Evolutionary conservation across 2,888 invertebrate genomes (phyloP).

Genomic region (Drosophila colorata): DNA sequence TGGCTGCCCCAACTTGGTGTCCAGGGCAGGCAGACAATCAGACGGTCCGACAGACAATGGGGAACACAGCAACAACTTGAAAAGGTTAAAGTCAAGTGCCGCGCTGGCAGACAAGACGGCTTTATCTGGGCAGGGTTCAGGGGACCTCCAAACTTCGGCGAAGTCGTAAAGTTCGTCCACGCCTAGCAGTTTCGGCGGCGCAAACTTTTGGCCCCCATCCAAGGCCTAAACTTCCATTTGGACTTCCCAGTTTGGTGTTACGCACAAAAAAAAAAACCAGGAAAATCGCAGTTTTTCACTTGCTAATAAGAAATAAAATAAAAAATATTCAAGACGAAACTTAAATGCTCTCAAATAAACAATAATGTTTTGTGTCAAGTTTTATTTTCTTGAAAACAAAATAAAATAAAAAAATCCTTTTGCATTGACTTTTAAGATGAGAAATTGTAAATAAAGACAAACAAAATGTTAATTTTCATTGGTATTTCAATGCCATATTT

Average conservation of each 20-base stretch:
- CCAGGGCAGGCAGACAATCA: background rate
- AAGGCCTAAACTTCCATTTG: conserved; percentile 20
- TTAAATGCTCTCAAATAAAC: conserved; percentile 17
- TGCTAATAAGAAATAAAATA: conserved; percentile 15
- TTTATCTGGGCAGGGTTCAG: background rate
- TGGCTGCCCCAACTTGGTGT: conserved; percentile 29
- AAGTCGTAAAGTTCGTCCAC: conserved; percentile 66
- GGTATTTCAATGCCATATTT: too few species aligned
- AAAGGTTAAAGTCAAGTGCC: conserved; percentile 62
- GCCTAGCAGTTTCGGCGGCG: conserved; percentile 59
- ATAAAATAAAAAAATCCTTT: too few species aligned
- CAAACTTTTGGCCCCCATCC: conserved; percentile 44
- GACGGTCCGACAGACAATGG: conserved; percentile 5
- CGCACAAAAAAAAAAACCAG: conserved; percentile 10
- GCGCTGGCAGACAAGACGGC: conserved; percentile 43
- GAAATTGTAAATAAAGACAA: too few species aligned
- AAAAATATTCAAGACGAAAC: background rate
- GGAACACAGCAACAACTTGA: conserved; percentile 42
- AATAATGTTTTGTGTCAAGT: too few species aligned
- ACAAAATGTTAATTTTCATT: too few species aligned
- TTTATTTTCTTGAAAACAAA: too few species aligned
- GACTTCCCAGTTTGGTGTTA: conserved; percentile 14
- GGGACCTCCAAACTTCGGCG: conserved; percentile 44
- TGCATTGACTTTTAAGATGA: too few species aligned
- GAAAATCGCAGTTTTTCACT: conserved; percentile 19